phyloP scores from a whole-genome alignment of 2,888 invertebrate species.

The Hyles lineata region DNA sequence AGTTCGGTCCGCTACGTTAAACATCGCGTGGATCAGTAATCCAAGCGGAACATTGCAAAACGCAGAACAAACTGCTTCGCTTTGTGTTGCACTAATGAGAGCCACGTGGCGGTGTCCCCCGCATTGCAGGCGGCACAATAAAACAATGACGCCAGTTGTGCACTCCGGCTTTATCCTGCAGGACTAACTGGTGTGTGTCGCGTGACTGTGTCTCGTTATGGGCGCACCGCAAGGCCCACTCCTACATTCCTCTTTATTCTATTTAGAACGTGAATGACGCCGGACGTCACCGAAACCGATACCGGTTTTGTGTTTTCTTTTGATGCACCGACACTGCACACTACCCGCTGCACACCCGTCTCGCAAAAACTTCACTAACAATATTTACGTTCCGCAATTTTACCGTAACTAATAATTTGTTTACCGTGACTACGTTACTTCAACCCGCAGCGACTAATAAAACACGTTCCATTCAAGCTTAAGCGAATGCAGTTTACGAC shows the following conservation, averaged over 20 bases:
- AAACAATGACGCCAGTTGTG: conserved; percentile 80
- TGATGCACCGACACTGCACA: conserved; percentile 6
- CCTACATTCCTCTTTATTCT: conserved; percentile 64
- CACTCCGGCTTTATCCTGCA: conserved; percentile 78
- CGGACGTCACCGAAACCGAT: conserved; percentile 54
- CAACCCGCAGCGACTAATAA: neutral
- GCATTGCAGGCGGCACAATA: conserved; percentile 84
- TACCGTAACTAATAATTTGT: conserved; percentile 6
- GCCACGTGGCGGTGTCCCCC: conserved; percentile 82
- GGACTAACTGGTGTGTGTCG: conserved; percentile 72
- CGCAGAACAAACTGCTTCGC: conserved; percentile 81
- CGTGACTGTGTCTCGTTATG: conserved; percentile 75
- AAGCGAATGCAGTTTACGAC: neutral
- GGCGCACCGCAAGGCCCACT: conserved; percentile 67
- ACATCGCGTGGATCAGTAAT: conserved; percentile 75
- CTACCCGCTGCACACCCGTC: neutral
- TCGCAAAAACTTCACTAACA: conserved; percentile 11
- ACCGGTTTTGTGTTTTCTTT: conserved; percentile 24
- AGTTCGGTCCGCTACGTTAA: conserved; percentile 75
- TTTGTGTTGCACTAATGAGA: conserved; percentile 82
- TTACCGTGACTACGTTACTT: neutral
- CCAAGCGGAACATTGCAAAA: conserved; percentile 79
- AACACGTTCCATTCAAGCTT: conserved; percentile 8
- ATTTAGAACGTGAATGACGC: conserved; percentile 54
- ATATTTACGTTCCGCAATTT: conserved; percentile 10